Evolutionary conservation across 2,113 vertebrate species (phyloP), one percentile per base, ranked within the genome.

Genomic region (Emydura subglobosa): DNA sequence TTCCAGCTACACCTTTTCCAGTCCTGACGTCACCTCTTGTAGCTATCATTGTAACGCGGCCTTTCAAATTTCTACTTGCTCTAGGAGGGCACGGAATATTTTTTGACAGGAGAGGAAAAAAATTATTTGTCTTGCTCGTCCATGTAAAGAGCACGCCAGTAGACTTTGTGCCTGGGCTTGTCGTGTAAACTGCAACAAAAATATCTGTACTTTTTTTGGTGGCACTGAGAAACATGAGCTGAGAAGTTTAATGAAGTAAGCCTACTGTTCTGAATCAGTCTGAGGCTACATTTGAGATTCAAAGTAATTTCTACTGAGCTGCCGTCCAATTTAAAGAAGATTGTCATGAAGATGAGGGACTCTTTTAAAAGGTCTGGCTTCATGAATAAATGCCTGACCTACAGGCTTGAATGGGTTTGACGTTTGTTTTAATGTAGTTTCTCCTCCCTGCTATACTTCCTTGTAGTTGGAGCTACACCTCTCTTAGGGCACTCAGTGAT

Each of bases 271-370:
- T 82, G 87, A 80, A 91, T 91, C 82, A 90, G 29, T 96, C 65
- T 86, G 9, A 87, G 81, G 94, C 83, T 78, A 82, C 90, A 94
- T 86, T 92, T 89, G 74, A 78, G 19, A 86, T 93, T 94, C 42
- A 78, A 47, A 91, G 88, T 95, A 88, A 91, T 57, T 94, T 96
- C 94, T 95, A 91, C 93, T 97, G 97, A 97, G 91, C 44, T 84
- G 61, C 39, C 4, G 72, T 93, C 93, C 91, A 94, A 95, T 96
- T 97, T 96, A 95, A 93, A 96, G 84, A 85, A 92, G 95, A 95
- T 96, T 89, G 96, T 94, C 93, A 95, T 90, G 78, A 92, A 7
- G 27, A 95, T 90, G 87, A 78, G 88, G 87, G 88, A 94, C 92
- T 91, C 93, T 91, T 93, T 95, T 95, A 89, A 91, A 94, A 95